These are phyloP conservation scores for Xestobium rufovillosum DNA, from an alignment of 2,888 invertebrate species.

Conservation along the genomic window DNA sequence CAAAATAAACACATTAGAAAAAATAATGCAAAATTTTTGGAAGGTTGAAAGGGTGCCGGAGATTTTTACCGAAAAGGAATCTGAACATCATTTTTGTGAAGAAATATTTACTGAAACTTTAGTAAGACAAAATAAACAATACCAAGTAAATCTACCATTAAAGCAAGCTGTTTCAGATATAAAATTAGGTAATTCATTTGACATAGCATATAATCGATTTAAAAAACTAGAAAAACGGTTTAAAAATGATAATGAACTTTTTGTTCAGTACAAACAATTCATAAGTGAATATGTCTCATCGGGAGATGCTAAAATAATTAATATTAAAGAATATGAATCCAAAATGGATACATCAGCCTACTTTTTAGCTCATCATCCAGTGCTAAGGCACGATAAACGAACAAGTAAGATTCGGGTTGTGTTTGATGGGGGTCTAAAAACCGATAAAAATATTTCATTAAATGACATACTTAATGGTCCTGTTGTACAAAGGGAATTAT, in stretches of 20 bases:
- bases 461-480: constrained; percentile 17
- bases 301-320: constrained; percentile 14
- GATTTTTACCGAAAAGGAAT: no score
- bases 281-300: constrained; percentile 16
- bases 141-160: constrained; percentile 13
- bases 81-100: no score
- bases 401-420: constrained; percentile 18
- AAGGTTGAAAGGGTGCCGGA: no score
- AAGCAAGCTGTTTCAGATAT: constrained; percentile 6
- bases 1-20: no score
- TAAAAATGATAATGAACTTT: constrained; percentile 11
- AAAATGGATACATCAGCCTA: constrained; percentile 6
- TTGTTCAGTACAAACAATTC: constrained; percentile 14
- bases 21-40: no score
- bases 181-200: constrained; percentile 15
- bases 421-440: constrained; percentile 20
- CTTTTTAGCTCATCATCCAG: constrained; percentile 19
- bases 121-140: no score
- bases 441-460: constrained; percentile 14
- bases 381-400: constrained; percentile 17
- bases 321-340: not conserved
- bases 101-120: no score
- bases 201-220: constrained; percentile 14
- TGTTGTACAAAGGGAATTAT: constrained; percentile 15
- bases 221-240: constrained; percentile 14